phyloP scores from a whole-genome alignment of 2,888 invertebrate genomes.

The Anoplius nigerrimus region DNA sequence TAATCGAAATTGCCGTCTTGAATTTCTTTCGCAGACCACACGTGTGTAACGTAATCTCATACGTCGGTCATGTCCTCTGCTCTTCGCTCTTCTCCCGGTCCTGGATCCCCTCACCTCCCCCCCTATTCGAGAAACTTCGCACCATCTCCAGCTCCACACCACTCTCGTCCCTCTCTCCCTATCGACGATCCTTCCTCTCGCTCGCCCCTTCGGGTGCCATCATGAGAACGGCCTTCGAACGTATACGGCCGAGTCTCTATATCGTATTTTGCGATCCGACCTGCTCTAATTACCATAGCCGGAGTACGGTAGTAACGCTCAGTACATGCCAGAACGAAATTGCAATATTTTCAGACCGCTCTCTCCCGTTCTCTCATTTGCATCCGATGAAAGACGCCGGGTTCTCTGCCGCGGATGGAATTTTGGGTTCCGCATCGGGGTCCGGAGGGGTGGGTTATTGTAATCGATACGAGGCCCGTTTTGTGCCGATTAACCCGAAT shows the following conservation, averaged over 20 bases:
- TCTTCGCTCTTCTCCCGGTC: background rate
- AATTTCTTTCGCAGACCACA: slow-evolving; percentile 63
- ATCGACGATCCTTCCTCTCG: slow-evolving; percentile 1
- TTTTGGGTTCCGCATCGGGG: background rate
- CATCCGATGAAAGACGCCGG: too few species aligned
- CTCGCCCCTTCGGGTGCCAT: background rate
- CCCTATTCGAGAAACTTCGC: slow-evolving; percentile 13
- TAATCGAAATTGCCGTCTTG: slow-evolving; percentile 66
- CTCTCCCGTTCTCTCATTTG: too few species aligned
- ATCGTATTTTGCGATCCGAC: too few species aligned
- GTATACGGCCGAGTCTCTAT: too few species aligned
- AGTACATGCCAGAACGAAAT: too few species aligned
- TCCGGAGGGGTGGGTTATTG: too few species aligned
- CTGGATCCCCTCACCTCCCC: slow-evolving; percentile 9
- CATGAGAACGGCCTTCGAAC: slow-evolving; percentile 4
- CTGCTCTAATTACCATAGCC: too few species aligned
- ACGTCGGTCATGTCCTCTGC: slow-evolving; percentile 50
- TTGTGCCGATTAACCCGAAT: slow-evolving; percentile 14
- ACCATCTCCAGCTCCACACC: slow-evolving; percentile 9
- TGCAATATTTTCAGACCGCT: too few species aligned
- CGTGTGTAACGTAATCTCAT: slow-evolving; percentile 62
- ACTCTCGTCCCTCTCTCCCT: slow-evolving; percentile 8
- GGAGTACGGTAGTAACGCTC: too few species aligned
- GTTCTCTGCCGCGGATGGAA: too few species aligned
- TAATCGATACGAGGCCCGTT: background rate